Evolutionary conservation across 2,888 invertebrate species (phyloP).

Genomic region (Tromatobia lineatoria): DNA sequence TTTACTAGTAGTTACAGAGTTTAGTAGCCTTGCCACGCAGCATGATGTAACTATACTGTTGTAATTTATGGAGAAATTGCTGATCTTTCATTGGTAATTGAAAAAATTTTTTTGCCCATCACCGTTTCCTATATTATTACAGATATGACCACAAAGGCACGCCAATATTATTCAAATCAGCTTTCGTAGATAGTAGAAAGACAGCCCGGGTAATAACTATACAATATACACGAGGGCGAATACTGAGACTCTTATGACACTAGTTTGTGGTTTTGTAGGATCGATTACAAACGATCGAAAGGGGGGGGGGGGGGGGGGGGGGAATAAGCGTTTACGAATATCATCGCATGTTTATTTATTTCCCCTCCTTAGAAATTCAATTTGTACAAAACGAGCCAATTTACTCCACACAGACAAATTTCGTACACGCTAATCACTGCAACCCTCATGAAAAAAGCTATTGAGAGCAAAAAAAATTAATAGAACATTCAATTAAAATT

Average conservation of each 20-base stretch:
- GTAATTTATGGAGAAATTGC: neutral
- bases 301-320: conserved; percentile 6
- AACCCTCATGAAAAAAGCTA: neutral
- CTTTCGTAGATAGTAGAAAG: conserved; percentile 17
- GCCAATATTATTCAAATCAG: conserved; percentile 14
- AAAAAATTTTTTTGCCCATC: neutral
- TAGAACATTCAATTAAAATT: neutral
- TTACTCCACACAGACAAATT: neutral
- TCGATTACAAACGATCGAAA: conserved; percentile 36
- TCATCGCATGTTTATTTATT: conserved; percentile 39
- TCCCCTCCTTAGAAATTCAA: neutral
- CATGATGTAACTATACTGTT: neutral
- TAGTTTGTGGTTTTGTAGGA: conserved; percentile 32
- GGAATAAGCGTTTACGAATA: conserved; percentile 29
- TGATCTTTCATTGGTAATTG: neutral
- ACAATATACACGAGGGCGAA: conserved; percentile 30
- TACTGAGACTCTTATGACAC: conserved; percentile 9
- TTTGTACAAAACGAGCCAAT: conserved; percentile 30
- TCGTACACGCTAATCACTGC: conserved; percentile 1
- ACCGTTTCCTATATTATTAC: neutral
- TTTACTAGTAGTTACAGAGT: neutral
- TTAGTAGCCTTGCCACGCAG: neutral
- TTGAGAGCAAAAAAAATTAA: neutral
- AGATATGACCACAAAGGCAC: conserved; percentile 13
- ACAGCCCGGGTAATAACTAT: neutral